phyloP scores from a whole-genome alignment of 2,113 vertebrate genomes.

The Notarius quadriscutis region DNA sequence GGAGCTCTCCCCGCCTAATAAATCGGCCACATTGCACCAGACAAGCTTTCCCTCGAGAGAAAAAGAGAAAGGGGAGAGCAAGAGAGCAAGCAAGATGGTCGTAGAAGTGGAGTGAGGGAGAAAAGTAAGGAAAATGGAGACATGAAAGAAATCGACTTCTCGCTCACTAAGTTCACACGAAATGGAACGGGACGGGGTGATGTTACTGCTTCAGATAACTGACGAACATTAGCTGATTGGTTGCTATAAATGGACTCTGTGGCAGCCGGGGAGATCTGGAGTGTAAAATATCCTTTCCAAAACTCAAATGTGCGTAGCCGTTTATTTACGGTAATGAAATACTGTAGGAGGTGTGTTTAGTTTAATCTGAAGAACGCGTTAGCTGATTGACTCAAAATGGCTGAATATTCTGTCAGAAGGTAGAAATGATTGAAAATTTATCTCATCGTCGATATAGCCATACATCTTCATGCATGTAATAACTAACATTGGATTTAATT shows the following conservation, averaged over 20 bases:
- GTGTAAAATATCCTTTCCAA: neutral
- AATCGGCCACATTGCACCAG: constrained; percentile 53
- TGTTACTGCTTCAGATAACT: constrained; percentile 9
- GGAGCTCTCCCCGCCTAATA: constrained; percentile 57
- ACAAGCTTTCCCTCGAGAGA: constrained; percentile 47
- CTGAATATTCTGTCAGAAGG: neutral
- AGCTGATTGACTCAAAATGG: constrained; percentile 28
- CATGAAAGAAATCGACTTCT: neutral
- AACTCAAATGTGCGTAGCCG: neutral
- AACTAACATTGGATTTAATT: neutral
- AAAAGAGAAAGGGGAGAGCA: constrained; percentile 7
- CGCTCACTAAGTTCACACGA: constrained; percentile 20
- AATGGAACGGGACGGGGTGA: neutral
- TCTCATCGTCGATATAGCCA: no score
- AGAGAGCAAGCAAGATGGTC: neutral
- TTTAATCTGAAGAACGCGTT: neutral
- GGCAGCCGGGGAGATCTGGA: neutral
- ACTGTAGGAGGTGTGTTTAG: neutral
- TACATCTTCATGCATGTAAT: neutral
- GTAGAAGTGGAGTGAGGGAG: neutral
- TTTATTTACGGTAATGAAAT: neutral
- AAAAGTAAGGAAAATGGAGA: neutral
- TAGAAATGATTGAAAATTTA: neutral
- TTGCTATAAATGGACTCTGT: neutral
- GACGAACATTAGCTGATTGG: constrained; percentile 43